phyloP scores from a whole-genome alignment of 2,888 invertebrate species.

The Alloplasta piceator region DNA sequence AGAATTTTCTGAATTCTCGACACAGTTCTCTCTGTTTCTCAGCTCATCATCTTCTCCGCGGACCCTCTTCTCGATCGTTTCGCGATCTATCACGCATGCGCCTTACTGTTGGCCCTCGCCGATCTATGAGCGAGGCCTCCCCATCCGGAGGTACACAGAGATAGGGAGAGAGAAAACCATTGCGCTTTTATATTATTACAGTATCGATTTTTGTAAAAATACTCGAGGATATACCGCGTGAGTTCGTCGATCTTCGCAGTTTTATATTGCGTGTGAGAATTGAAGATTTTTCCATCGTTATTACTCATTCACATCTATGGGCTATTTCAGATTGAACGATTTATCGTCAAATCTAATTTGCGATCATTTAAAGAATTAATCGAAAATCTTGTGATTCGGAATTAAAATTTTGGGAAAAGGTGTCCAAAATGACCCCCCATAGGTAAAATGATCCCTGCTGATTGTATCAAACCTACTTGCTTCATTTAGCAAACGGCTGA shows the following conservation, averaged over 20 bases:
- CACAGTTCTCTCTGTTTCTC: conserved; percentile 28
- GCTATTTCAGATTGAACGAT: neutral
- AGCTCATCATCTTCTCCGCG: conserved; percentile 3
- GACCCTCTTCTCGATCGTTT: conserved; percentile 16
- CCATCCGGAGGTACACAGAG: conserved; percentile 2
- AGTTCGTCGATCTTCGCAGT: conserved; percentile 28
- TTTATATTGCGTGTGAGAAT: conserved; percentile 7
- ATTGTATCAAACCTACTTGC: too few species aligned
- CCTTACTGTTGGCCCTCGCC: neutral
- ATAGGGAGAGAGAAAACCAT: conserved; percentile 37
- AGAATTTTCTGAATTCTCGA: conserved; percentile 18
- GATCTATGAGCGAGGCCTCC: neutral
- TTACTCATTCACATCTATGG: conserved; percentile 23
- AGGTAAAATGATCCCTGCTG: too few species aligned
- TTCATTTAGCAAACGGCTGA: too few species aligned
- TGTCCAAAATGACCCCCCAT: too few species aligned
- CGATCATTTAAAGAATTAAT: too few species aligned
- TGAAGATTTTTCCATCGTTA: conserved; percentile 10
- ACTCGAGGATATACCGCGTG: conserved; percentile 13
- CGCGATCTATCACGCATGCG: conserved; percentile 21
- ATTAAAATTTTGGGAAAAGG: too few species aligned
- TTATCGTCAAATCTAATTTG: too few species aligned
- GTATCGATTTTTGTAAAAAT: conserved; percentile 18
- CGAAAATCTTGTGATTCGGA: too few species aligned
- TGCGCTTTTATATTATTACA: conserved; percentile 16